Conservation (phyloP, 2,113 vertebrate genomes). For the Oreochromis spilurus region DNA sequence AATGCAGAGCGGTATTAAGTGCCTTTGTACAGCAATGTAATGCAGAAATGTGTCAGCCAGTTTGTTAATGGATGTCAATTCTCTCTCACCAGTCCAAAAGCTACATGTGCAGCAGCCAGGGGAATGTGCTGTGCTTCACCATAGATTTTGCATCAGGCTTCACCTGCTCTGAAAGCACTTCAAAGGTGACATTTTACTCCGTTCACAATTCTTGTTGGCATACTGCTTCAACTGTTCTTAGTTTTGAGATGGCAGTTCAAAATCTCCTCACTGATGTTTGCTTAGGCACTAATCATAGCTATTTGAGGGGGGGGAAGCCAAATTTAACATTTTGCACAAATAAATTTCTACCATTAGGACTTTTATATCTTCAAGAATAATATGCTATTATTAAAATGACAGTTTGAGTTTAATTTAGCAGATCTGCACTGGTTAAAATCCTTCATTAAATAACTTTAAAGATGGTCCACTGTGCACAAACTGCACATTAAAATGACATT, state of each 20-base stretch:
- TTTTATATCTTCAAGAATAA: background rate
- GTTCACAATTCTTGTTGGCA: background rate
- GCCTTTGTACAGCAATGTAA: background rate
- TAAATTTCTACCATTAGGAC: background rate
- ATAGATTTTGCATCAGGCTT: slow-evolving; percentile 87
- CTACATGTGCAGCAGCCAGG: slow-evolving; percentile 86
- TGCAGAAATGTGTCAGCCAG: background rate
- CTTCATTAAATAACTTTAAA: background rate
- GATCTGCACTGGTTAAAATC: background rate
- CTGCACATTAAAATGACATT: background rate
- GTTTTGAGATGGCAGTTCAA: background rate
- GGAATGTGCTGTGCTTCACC: slow-evolving; percentile 81
- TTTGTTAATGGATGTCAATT: background rate
- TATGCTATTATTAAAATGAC: background rate
- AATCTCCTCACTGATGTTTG: background rate
- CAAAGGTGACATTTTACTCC: slow-evolving; percentile 69
- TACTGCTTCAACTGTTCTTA: background rate
- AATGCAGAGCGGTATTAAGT: background rate
- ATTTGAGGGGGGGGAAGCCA: background rate
- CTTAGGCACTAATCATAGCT: background rate
- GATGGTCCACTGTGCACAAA: background rate
- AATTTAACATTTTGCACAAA: background rate
- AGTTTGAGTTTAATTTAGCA: background rate
- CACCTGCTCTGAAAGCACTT: slow-evolving; percentile 83
- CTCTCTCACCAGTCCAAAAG: slow-evolving; percentile 81